Evolutionary conservation across 2,797 vertebrate species (phyloP), one percentile per base, ranked within the genome.

Genomic region (Lepidocolaptes lacrymiger): DNA sequence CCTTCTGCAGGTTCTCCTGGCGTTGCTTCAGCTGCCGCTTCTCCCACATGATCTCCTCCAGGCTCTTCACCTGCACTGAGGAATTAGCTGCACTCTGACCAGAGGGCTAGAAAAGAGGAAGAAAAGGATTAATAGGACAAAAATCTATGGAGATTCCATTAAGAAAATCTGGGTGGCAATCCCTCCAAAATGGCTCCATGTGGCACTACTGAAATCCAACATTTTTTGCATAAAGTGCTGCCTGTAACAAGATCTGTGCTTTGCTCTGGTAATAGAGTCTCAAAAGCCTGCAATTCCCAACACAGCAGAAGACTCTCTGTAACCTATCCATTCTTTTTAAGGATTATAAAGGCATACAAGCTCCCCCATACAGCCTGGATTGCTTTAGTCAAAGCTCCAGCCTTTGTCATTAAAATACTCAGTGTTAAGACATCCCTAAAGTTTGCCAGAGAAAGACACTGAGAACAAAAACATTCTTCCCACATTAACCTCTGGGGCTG

Each of bases 1-100:
- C 95, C 72, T 92, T 96, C 51, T 85, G 97, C 4, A 88, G 75
- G 7, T 68, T 68, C 63, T 91, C 96, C 94, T 98, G 96, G 26
- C 97, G 98, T 14, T 98, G 98, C 48, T 98, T 98, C 52, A 98
- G 98, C 10, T 98, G 97, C 9, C 96, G 97, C 66, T 99, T 99
- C 95, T 99, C 99, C 72, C 91, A 98, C 97, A 98, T 97, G 78
- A 98, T 98, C 92, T 99, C 99, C 54, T 99, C 98, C 78, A 98
- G 98, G 55, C 97, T 99, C 97, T 99, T 99, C 55, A 98, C 98
- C 80, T 98, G 98, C 64, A 98, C 94, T 27, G 93, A 92, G 14
- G 96, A 95, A 62, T 93, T 67, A 39, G 81, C 63, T 22, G 83
- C 30, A 19, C 85, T 94, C 64, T 97, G 97, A 80, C 93, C 95